Evolutionary conservation across 2,113 vertebrate genomes (phyloP), one percentile per base, ranked within the genome.

Genomic region (Podarcis raffonei): DNA sequence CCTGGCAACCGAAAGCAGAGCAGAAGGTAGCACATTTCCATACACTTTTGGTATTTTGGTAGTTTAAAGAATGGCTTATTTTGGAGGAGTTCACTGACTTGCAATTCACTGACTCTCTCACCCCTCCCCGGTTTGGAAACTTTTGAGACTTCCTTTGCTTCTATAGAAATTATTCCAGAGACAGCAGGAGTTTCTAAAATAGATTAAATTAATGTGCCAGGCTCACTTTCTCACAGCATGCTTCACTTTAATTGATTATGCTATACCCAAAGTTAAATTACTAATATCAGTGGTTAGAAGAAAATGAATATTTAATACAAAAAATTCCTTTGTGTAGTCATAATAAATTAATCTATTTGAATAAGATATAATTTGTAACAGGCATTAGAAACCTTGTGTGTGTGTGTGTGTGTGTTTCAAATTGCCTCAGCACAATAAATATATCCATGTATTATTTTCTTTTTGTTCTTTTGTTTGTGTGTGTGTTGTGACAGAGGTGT

Each of bases 171-270:
- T 1, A 96, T 96, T 96, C 95, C 16, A 5, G 82, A 96, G 95
- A 96, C 96, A 97, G 95, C 95, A 95, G 96, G 93, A 94, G 85
- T 93, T 96, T 90, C 94, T 94, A 96, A 96, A 97, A 97, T 96
- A 95, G 94, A 96, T 95, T 96, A 96, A 97, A 97, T 97, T 96
- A 96, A 96, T 96, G 94, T 94, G 89, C 85, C 93, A 93, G 71
- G 84, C 94, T 96, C 95, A 93, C 89, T 96, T 95, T 96, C 90
- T 94, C 95, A 90, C 95, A 97, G 94, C 92, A 94, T 94, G 95
- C 85, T 95, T 96, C 95, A 94, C 78, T 95, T 95, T 96, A 97
- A 97, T 96, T 97, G 94, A 96, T 97, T 96, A 96, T 90, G 89
- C 88, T 95, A 93, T 92, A 93, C 85, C 75, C 91, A 95, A 96